Evolutionary conservation across 2,888 invertebrate species (phyloP).

Genomic region (Epinotia ramella): DNA sequence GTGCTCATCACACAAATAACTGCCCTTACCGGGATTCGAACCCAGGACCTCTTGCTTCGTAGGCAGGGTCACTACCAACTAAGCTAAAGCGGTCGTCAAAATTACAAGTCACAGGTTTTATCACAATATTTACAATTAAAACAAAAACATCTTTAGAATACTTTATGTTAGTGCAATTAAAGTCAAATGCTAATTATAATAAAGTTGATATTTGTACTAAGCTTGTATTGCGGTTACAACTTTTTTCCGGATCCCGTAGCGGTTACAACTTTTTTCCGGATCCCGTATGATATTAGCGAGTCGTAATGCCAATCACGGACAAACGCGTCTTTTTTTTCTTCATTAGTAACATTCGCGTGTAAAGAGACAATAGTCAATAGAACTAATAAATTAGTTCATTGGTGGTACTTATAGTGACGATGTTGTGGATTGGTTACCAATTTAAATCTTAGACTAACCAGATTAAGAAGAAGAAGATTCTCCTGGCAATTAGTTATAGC

Average conservation of each 20-base stretch:
- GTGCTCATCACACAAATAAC: too few species aligned
- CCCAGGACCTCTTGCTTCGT: too few species aligned
- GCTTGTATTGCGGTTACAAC: not conserved
- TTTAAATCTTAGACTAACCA: too few species aligned
- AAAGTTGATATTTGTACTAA: not conserved
- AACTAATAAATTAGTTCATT: conserved; percentile 26
- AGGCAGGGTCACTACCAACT: too few species aligned
- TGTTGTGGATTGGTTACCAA: not conserved
- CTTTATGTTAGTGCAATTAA: not conserved
- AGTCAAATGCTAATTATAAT: not conserved
- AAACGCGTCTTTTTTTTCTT: conserved; percentile 20
- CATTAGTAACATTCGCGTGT: conserved; percentile 17
- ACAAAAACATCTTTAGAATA: not conserved
- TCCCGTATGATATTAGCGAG: not conserved
- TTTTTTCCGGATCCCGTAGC: not conserved
- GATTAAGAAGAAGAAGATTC: too few species aligned
- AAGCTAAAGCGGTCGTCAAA: too few species aligned
- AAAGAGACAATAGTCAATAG: conserved; percentile 30
- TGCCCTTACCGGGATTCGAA: too few species aligned
- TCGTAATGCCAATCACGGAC: conserved; percentile 22
- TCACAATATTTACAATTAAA: not conserved
- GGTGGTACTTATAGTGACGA: conserved; percentile 4
- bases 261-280: not conserved
- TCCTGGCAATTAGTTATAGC: too few species aligned
- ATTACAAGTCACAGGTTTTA: too few species aligned